Base-by-base conservation (phyloP, 2,797 vertebrate genomes). In the Apogon talboti region DNA sequence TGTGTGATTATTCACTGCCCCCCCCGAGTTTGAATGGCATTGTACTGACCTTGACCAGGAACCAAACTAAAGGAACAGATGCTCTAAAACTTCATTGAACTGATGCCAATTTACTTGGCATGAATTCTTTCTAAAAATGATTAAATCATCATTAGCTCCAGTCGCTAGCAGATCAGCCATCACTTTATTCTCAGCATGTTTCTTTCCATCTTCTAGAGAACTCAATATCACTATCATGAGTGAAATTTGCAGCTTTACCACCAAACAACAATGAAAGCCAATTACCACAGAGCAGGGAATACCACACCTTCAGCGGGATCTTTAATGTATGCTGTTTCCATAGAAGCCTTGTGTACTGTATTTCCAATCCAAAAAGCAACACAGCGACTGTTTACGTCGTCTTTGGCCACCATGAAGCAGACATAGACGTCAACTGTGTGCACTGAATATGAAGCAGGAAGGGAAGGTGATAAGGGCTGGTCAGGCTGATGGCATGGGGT, bases 391-490 rank as follows among this genome's bases (percentile, higher is more conserved):
- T 49, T 68, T 30, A 14, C 44, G 57, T 62, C 43, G 38, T 40
- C 50, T 43, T 37, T 37, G 41, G 57, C 70, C 49, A 53, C 51
- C 59, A 19, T 18, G 11, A 24, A 58, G 59, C 53, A 54, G 49
- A 69, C 66, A 68, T 35, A 61, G 60, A 59, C 11, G 38, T 42
- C 54, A 64, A 73, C 56, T 45, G 63, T 43, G 66, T 64, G 58
- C 53, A 48, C 52, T 63, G 76, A 67, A 67, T 67, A 53, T 53
- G 69, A 74, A 52, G 60, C 16, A 30, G 21, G 54, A 14, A 66
- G 66, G 66, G 56, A 77, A 78, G 61, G 67, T 1, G 59, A 75
- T 72, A 74, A 76, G 76, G 65, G 47, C 58, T 14, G 53, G 67
- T 78, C 60, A 3, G 11, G 52, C 57, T 60, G 81, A 73, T 70